Conservation (phyloP, 2,113 vertebrate genomes). For the Craseonycteris thonglongyai region DNA sequence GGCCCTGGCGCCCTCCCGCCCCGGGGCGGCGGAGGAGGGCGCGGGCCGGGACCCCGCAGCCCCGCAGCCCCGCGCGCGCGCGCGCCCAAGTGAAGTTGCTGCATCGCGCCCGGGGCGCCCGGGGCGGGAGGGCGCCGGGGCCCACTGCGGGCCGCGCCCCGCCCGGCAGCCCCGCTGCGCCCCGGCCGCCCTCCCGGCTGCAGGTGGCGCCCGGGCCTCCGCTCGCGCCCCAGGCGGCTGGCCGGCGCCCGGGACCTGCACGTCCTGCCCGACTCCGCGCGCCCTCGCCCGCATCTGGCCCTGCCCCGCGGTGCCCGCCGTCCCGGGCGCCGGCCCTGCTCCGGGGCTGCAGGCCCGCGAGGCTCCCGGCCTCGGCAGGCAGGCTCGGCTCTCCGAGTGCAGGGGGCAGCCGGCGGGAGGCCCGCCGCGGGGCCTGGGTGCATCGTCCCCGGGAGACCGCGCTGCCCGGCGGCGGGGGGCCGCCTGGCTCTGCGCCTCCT, state of each 20-base stretch:
- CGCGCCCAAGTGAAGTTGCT: conserved; percentile 57
- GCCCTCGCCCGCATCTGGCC: not conserved
- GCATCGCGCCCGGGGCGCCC: not conserved
- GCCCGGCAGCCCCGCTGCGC: not conserved
- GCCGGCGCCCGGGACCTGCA: not conserved
- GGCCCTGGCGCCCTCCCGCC: conserved; percentile 47
- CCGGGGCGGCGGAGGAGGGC: conserved; percentile 45
- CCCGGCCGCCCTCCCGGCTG: conserved; percentile 60
- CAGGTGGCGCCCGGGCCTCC: conserved; percentile 70
- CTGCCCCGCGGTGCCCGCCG: not conserved
- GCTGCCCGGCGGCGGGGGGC: not conserved
- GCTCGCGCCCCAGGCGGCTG: not conserved
- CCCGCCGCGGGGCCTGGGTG: not conserved
- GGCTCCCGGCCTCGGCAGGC: not conserved
- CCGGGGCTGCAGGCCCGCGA: not conserved
- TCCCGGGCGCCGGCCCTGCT: not conserved
- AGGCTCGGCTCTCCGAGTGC: not conserved
- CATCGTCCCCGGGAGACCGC: no score
- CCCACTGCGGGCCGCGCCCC: conserved; percentile 34
- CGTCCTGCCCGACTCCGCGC: not conserved
- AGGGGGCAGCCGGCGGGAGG: not conserved
- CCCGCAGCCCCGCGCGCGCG: no score
- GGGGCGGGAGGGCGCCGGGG: not conserved
- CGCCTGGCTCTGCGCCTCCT: not conserved
- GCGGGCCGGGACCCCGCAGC: not conserved